These are phyloP conservation scores for Cromileptes altivelis DNA, from an alignment of 2,113 vertebrate species.

Conservation along the genomic window DNA sequence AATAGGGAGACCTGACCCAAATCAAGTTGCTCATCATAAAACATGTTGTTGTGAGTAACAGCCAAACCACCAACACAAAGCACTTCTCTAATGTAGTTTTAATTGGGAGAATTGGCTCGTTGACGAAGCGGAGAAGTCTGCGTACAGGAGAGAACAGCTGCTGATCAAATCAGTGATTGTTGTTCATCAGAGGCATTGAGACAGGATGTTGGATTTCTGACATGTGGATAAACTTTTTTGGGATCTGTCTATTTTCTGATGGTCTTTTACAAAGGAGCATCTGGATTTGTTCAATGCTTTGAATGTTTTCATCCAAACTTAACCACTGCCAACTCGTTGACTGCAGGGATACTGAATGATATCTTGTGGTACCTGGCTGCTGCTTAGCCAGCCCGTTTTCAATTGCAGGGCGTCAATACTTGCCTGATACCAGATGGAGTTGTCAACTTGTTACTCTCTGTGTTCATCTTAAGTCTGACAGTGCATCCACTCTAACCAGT, in stretches of 20 bases:
- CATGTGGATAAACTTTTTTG: not conserved
- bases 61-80: constrained; percentile 57
- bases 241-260: constrained; percentile 18
- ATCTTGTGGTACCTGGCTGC: not conserved
- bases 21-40: constrained; percentile 60
- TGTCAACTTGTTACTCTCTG: too few species aligned
- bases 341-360: not conserved
- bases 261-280: constrained; percentile 1
- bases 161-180: constrained; percentile 36
- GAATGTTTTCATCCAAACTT: not conserved
- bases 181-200: constrained; percentile 6
- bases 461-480: too few species aligned
- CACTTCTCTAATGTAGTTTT: constrained; percentile 35
- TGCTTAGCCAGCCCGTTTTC: not conserved
- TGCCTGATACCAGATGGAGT: too few species aligned
- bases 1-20: constrained; percentile 51
- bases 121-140: not conserved
- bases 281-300: constrained; percentile 17
- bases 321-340: not conserved
- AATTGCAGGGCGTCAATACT: too few species aligned
- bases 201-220: constrained; percentile 34
- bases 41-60: constrained; percentile 51
- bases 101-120: constrained; percentile 52
- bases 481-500: too few species aligned
- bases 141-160: constrained; percentile 7